Evolutionary conservation across 2,888 invertebrate species (phyloP).

Genomic region (Pasiphila rectangulata): DNA sequence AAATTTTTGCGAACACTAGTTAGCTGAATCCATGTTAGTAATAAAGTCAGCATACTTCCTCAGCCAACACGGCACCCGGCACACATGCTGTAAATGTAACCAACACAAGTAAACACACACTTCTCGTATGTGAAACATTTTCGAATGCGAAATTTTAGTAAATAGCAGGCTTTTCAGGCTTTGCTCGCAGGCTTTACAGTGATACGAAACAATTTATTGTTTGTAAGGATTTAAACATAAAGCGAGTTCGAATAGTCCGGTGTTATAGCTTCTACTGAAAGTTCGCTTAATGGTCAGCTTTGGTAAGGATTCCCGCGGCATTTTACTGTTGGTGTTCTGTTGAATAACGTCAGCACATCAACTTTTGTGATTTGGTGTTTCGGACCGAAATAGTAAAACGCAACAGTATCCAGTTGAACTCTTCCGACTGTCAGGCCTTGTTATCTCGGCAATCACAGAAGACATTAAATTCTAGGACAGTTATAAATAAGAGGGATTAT

Average conservation of each 20-base stretch:
- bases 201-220: constrained; percentile 68
- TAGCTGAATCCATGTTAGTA: too few relatives aligned
- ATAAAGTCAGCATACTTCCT: too few relatives aligned
- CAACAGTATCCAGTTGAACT: too few relatives aligned
- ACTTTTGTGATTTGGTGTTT: background rate
- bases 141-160: constrained; percentile 2
- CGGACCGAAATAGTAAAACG: too few relatives aligned
- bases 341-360: constrained; percentile 29
- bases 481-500: too few relatives aligned
- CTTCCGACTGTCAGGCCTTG: too few relatives aligned
- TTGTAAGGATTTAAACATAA: constrained; percentile 62
- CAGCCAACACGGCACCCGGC: too few relatives aligned
- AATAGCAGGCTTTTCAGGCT: constrained; percentile 23
- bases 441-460: too few relatives aligned
- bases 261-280: constrained; percentile 64
- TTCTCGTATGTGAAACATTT: background rate
- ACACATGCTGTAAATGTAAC: too few relatives aligned
- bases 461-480: too few relatives aligned
- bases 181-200: constrained; percentile 52
- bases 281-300: constrained; percentile 67
- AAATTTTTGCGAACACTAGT: too few relatives aligned
- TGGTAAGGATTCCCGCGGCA: constrained; percentile 60
- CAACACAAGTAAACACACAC: background rate
- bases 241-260: constrained; percentile 48
- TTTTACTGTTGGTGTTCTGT: constrained; percentile 51